Evolutionary conservation across 2,113 vertebrate species (phyloP).

Genomic region (Lophius piscatorius): DNA sequence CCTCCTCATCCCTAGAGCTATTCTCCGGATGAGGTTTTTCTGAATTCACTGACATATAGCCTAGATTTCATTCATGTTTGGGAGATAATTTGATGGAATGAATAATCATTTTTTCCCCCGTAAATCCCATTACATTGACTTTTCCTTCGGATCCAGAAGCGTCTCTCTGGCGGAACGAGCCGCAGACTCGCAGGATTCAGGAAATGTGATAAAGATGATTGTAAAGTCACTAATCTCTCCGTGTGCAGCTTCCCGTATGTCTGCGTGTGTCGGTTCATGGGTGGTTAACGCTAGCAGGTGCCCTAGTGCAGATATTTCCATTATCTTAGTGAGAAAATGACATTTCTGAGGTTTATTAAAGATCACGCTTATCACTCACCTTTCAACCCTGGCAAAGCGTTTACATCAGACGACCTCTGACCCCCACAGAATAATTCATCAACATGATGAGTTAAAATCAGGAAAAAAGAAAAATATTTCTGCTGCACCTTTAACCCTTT

Average conservation of each 20-base stretch:
- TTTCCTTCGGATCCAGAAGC: too few relatives aligned
- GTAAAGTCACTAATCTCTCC: conserved; percentile 4
- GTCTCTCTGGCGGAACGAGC: background rate
- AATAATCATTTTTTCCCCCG: too few relatives aligned
- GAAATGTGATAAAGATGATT: background rate
- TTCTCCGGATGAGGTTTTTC: too few relatives aligned
- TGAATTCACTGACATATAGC: too few relatives aligned
- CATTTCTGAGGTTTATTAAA: conserved; percentile 23
- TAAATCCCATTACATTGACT: too few relatives aligned
- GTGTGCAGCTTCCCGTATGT: conserved; percentile 10
- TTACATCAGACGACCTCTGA: conserved; percentile 6
- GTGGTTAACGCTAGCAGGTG: background rate
- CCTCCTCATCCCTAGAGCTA: too few relatives aligned
- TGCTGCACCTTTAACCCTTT: too few relatives aligned
- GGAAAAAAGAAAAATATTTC: too few relatives aligned
- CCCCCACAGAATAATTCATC: background rate
- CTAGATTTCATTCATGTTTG: too few relatives aligned
- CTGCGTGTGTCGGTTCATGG: background rate
- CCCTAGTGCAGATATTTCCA: conserved; percentile 9
- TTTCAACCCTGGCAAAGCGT: conserved; percentile 2
- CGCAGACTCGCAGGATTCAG: background rate
- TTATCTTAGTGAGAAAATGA: conserved; percentile 22
- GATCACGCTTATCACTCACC: conserved; percentile 8
- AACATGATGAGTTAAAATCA: too few relatives aligned
- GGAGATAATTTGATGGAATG: too few relatives aligned